Evolutionary conservation across 2,113 vertebrate genomes (phyloP), one percentile per base, ranked within the genome.

Genomic region (Brevimyrus niger): DNA sequence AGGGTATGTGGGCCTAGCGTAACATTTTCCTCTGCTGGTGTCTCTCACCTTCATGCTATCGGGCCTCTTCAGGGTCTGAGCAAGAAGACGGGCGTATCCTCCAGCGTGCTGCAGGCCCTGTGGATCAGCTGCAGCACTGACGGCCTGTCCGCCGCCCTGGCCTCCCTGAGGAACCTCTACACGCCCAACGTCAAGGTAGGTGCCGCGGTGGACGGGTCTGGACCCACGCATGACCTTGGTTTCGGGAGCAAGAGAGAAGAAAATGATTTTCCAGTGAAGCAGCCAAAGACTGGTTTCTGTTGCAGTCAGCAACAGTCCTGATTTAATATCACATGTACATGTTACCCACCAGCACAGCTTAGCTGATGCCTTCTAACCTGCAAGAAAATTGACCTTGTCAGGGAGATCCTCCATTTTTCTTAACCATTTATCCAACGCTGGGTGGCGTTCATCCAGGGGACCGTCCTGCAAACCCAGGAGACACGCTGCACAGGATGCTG

Each of bases 161-260:
- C 97, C 48, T 99, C 98, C 42, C 96, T 99, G 87, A 96, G 98
- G 92, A 99, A 99, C 92, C 96, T 99, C 76, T 99, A 99, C 90
- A 99, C 98, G 15, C 98, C 98, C 61, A 99, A 99, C 0, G 97
- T 98, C 94, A 99, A 99, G 97, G 98, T 99, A 91, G 91, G 93
- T 84, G 31, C 73, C 31, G 1, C 8, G 17, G 31, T 80, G 17
- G 13, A 80, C 31, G 6, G 15, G 73, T 80, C 17, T 80, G 73
- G 35, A 42, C 15, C 15, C 5, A n/a, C 42, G 6, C 31, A 19
- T 80, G 35, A 80, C 35, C 73, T 80, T 38, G 9, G 73, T 15
- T n/a, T n/a, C 0, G 17, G 73, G 73, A 80, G 35, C 3, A n/a
- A 80, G 15, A 1, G 17, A 19, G 4, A 19, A 38, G 31, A 31